These are phyloP conservation scores for Tipula helvola DNA, from an alignment of 2,888 invertebrate genomes.

Conservation along the genomic window DNA sequence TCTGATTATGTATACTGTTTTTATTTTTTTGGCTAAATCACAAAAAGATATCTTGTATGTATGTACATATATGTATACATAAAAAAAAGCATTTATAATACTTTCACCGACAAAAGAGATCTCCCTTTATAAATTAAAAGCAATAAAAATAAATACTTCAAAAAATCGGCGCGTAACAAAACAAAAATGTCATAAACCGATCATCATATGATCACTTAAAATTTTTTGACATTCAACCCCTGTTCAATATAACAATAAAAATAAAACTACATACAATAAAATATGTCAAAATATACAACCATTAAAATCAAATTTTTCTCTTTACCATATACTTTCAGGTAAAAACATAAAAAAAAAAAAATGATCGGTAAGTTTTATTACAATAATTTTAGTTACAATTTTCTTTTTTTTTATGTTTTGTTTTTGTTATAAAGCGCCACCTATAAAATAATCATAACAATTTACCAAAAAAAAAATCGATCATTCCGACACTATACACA, in stretches of 20 bases:
- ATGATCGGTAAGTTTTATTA: constrained; percentile 5
- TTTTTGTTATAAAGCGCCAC: constrained; percentile 9
- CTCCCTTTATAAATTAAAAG: not conserved
- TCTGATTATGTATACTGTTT: not conserved
- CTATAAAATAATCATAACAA: constrained; percentile 6
- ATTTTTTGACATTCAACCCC: not conserved
- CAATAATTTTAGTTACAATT: not conserved
- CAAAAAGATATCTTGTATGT: not conserved
- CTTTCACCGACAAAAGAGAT: not conserved
- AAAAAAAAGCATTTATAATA: not conserved
- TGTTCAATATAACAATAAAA: constrained; percentile 8
- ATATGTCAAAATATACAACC: constrained; percentile 10
- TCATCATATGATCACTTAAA: constrained; percentile 6
- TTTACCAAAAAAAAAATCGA: not conserved
- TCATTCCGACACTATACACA: not conserved
- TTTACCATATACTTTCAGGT: not conserved
- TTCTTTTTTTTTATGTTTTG: not conserved
- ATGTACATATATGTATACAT: not conserved
- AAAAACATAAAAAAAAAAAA: not conserved
- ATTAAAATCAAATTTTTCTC: not conserved
- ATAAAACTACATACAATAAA: constrained; percentile 5
- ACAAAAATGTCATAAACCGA: constrained; percentile 7
- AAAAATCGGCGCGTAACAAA: not conserved
- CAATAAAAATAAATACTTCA: not conserved
- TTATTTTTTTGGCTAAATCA: not conserved